phyloP scores from a whole-genome alignment of 2,113 vertebrate genomes.

The Perognathus longimembris region DNA sequence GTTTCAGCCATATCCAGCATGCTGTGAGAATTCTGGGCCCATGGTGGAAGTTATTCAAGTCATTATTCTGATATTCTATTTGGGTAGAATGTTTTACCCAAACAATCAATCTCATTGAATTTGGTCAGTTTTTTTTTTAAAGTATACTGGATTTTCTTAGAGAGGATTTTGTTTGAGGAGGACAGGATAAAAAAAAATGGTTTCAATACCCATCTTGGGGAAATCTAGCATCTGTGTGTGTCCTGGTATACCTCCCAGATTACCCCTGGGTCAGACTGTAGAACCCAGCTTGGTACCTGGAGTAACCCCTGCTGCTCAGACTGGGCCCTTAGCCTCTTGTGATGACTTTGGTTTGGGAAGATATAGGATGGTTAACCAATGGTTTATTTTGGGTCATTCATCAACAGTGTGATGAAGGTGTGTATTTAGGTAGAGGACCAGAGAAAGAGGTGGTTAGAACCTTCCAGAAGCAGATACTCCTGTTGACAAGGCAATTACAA shows the following conservation, averaged over 20 bases:
- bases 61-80: background rate
- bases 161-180: slow-evolving; percentile 6
- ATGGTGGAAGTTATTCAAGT: background rate
- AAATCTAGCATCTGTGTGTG: background rate
- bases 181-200: background rate
- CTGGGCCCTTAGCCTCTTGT: background rate
- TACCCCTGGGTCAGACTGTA: background rate
- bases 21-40: background rate
- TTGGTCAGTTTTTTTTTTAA: background rate
- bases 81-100: background rate
- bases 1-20: background rate
- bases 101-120: background rate
- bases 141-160: background rate
- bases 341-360: slow-evolving; percentile 66
- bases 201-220: background rate
- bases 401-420: slow-evolving; percentile 54
- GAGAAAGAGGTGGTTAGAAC: slow-evolving; percentile 46
- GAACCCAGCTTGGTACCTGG: background rate
- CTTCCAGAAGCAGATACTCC: slow-evolving; percentile 31
- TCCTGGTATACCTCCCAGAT: background rate
- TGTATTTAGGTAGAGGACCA: slow-evolving; percentile 57
- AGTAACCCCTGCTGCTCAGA: background rate
- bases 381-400: slow-evolving; percentile 46
- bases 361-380: slow-evolving; percentile 53
- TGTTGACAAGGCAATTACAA: slow-evolving; percentile 20